Percentiles rank a stretch among this genome's conserved stretches.
Conservation (phyloP, 2,797 vertebrate species). For the Phoeniculus purpureus region DNA sequence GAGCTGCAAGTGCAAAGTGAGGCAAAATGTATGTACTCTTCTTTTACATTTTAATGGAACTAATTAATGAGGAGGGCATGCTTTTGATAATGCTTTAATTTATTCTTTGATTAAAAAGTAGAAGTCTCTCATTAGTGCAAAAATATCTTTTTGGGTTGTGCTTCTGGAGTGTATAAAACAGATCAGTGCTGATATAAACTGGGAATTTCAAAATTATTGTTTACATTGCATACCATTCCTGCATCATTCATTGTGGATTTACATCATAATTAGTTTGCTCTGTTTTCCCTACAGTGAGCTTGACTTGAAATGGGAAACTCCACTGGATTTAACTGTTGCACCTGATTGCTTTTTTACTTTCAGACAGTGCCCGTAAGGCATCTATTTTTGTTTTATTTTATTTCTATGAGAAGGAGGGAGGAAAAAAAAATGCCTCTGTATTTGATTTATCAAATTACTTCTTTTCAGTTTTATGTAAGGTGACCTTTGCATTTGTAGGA, state of each 20-base stretch:
- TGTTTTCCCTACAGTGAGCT: slow-evolving; percentile 48
- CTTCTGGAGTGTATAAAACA: slow-evolving; percentile 57
- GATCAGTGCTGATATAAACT: slow-evolving; percentile 51
- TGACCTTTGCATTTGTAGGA: slow-evolving; percentile 59
- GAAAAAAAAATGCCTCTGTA: neutral
- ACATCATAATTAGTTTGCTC: slow-evolving; percentile 64
- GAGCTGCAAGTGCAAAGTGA: slow-evolving; percentile 22
- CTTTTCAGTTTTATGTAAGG: slow-evolving; percentile 28
- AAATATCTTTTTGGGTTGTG: slow-evolving; percentile 61
- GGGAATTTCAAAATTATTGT: slow-evolving; percentile 63
- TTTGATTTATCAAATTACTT: slow-evolving; percentile 36
- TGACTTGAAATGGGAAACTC: slow-evolving; percentile 53
- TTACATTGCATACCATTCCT: slow-evolving; percentile 55
- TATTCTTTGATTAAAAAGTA: slow-evolving; percentile 68
- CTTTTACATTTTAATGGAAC: slow-evolving; percentile 66
- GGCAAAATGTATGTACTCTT: slow-evolving; percentile 48
- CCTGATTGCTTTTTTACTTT: slow-evolving; percentile 59
- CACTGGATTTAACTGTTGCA: slow-evolving; percentile 61
- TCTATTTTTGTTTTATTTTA: neutral
- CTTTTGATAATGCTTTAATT: slow-evolving; percentile 62
- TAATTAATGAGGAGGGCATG: slow-evolving; percentile 66
- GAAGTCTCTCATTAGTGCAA: slow-evolving; percentile 58
- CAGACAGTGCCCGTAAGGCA: neutral
- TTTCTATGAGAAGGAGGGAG: neutral
- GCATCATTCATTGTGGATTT: slow-evolving; percentile 60